Base-by-base conservation (phyloP, 2,113 vertebrate genomes). In the Grammomys surdaster region DNA sequence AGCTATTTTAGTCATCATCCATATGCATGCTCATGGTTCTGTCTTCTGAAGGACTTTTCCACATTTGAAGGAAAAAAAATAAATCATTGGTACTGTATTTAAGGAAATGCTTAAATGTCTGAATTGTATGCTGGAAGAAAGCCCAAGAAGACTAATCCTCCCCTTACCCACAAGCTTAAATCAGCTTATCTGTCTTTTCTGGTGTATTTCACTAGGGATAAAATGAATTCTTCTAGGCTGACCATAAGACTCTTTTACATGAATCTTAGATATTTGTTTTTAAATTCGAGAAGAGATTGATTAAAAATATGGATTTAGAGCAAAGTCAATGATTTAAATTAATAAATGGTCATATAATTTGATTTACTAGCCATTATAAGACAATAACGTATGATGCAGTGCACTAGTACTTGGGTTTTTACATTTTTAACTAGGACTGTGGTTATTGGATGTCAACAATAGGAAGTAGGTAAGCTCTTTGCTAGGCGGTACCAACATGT, bases 1-100 rank as follows among this genome's bases (percentile, higher is more conserved):
- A 89, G 54, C 31, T 76, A 51, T 95, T 88, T 96, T 63, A 84
- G 60, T 51, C 19, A 82, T 26, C 2, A 75, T n/a, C 24, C 60
- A 95, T 72, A 88, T 80, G 11, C 51, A 92, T 11, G 77, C 8
- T 12, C 4, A 84, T n/a, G 24, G 2, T 69, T 81, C 36, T 78
- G 86, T 90, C 4, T 56, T 96, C 60, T 75, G 33, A 16, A 93
- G 6, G 0, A 69, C 65, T 88, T 4, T 46, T 10, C 5, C 1
- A 88, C 36, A 80, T 93, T 77, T 89, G n/a, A 65, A 81, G 19
- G 19, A 91, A 89, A 58, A 31, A 67, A 7, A 90, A 24, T 14
- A 84, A 56, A 65, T 33, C 72, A 43, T 67, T 70, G 80, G 20
- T 24, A 40, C 84, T 73, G 5, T 13, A 33, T 5, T 31, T 72